Base-by-base conservation (phyloP, 2,888 invertebrate species). In the Carabus problematicus region DNA sequence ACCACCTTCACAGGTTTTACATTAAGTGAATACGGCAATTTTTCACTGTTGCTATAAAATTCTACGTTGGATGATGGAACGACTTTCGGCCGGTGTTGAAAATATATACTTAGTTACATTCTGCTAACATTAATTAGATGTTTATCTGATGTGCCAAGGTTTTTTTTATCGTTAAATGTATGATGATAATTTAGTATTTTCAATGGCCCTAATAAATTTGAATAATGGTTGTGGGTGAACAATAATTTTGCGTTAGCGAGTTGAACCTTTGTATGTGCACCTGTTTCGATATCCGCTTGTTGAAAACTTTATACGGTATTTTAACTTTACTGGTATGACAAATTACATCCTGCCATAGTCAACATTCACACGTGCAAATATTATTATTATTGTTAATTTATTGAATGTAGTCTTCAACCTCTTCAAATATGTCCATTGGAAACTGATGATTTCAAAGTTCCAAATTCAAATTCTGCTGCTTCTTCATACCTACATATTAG, bases 221-320 rank as follows among this genome's bases (percentile, higher is more conserved):
- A 66, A 45, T 49, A 58, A 66, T 45, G 58, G 12, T 66, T 49
- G 66, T 66, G 66, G 66, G 66, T 66, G 66, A 56, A 59, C 59
- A 66, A 59, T 66, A 66, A 66, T 66, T 66, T 66, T 66, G 66
- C 39, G 43, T 56, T 29, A 14, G 58, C 18, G 9, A 52, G 19
- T 52, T 18, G 52, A 52, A 3, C 18, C 14, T 49, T 49, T 49
- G n/a, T 12, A 45, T 12, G 18, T 8, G 14, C 52, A 52, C 52
- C 52, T 52, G 52, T 16, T 8, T 52, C 14, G 52, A 52, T 52
- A 52, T 52, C 52, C 52, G 52, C 52, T 19, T 62, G 54, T 56
- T 56, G 56, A 56, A 58, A 64, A 56, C 29, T 29, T 49, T 49
- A 16, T 12, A 14, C 49, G 45, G 12, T 56, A 58, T 55, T 64